A percentile compares a stretch with the other conserved stretches of the same genome.
Evolutionary conservation across 2,113 vertebrate genomes (phyloP).

Genomic region (Picathartes gymnocephalus): DNA sequence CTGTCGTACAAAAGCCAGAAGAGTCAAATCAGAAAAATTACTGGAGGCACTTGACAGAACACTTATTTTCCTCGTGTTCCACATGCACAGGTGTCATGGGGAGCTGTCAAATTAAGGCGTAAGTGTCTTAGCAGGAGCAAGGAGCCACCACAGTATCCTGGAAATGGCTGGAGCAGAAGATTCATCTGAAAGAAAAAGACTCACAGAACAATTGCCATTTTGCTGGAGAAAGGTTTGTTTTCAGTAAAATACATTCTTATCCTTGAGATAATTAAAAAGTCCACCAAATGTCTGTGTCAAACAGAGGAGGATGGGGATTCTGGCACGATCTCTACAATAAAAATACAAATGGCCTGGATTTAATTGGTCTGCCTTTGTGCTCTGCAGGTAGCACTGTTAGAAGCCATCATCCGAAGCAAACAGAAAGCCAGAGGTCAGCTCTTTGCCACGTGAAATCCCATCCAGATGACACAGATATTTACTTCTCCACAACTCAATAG

Average conservation of each 20-base stretch:
- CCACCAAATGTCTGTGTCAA: not conserved
- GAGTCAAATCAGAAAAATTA: conserved; percentile 28
- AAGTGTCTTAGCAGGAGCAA: not conserved
- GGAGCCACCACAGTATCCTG: not conserved
- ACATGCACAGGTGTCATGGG: not conserved
- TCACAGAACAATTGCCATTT: not conserved
- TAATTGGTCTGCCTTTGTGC: conserved; percentile 3
- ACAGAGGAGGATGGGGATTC: not conserved
- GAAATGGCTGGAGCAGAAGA: not conserved
- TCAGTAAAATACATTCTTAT: not conserved
- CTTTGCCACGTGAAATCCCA: not conserved
- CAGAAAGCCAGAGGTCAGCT: conserved; percentile 21
- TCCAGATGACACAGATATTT: conserved; percentile 33
- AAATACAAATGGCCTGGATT: not conserved
- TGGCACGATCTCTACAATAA: not conserved
- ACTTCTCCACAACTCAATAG: conserved; percentile 18
- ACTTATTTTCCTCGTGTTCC: conserved; percentile 8
- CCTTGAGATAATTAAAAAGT: not conserved
- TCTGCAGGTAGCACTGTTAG: conserved; percentile 10
- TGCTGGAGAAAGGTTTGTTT: not conserved
- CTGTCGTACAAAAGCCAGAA: not conserved
- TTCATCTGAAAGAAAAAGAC: not conserved
- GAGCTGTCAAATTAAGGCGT: conserved; percentile 20
- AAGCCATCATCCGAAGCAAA: not conserved
- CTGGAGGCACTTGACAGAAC: conserved; percentile 11